Evolutionary conservation across 2,888 invertebrate genomes (phyloP), one percentile per base, ranked within the genome.

Genomic region (Xanthostigma xanthostigma): DNA sequence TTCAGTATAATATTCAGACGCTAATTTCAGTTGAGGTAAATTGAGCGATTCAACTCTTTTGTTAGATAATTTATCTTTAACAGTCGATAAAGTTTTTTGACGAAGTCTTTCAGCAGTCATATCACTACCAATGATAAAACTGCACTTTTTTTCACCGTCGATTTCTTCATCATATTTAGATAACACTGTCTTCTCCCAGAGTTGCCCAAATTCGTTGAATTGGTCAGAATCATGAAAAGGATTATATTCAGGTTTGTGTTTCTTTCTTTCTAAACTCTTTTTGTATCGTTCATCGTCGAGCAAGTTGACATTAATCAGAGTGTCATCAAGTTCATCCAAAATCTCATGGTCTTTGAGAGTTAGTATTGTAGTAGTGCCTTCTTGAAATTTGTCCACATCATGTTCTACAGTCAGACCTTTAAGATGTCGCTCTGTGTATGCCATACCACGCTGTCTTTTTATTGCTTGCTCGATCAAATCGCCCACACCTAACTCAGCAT

Each of bases 161-260:
- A 94, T 84, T 67, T 94, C 94, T 60, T 94, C 94, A 64, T 97
- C 94, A 64, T 98, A 97, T 70, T 98, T 94, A 56, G 81, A 73
- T 27, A 98, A 74, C 44, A 98, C 71, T 10, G 77, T 75, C 58
- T 79, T 78, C 55, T 74, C 72, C 53, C 68, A 69, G 3, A 79
- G 76, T 50, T 80, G 73, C 5, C 82, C 79, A 49, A 75, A 75
- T 48, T 81, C 79, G 59, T 84, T 81, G 51, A 79, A 71, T 55
- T 83, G 79, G 41, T 81, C 84, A 51, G 80, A 81, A 54, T 87
- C 87, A 55, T 93, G 93, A 64, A 85, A 84, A 36, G 84, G 84
- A 60, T 88, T 87, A 65, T 95, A 95, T 2, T 86, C 82, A 2
- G 81, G 78, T 55, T 91, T 91, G 59, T 85, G 83, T 63, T 87